phyloP scores from a whole-genome alignment of 1,140 invertebrate species.

The Platorchestia sp. region DNA sequence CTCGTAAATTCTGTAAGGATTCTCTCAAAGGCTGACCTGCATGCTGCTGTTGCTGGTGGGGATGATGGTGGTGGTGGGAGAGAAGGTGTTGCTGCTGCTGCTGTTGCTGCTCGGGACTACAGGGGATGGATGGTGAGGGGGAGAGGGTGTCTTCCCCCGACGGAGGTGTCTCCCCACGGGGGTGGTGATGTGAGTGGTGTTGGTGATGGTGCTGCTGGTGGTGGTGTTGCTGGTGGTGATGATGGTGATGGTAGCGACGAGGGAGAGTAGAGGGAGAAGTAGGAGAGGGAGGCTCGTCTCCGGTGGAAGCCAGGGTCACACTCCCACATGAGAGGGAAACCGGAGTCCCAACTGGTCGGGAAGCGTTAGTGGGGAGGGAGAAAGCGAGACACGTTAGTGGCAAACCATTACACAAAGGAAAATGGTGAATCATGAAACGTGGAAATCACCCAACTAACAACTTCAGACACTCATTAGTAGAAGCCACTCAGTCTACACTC shows the following conservation, averaged over 20 bases:
- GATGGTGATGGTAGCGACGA: conserved; percentile 63
- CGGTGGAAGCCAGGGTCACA: conserved; percentile 75
- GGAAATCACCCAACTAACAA: not conserved
- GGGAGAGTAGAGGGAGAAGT: conserved; percentile 68
- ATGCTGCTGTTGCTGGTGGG: not conserved
- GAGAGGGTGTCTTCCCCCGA: conserved; percentile 68
- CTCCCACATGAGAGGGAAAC: conserved; percentile 77
- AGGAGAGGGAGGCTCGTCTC: conserved; percentile 66
- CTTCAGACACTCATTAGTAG: not conserved
- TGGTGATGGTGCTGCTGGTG: conserved; percentile 64
- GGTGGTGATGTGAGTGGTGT: conserved; percentile 67
- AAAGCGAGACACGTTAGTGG: not conserved
- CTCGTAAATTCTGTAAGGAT: conserved; percentile 7
- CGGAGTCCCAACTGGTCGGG: conserved; percentile 69
- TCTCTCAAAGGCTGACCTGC: conserved; percentile 59
- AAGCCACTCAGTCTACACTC: not conserved
- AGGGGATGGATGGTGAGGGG: conserved; percentile 69
- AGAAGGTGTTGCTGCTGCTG: conserved; percentile 60
- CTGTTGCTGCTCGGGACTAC: conserved; percentile 69
- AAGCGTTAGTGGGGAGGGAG: conserved; percentile 2
- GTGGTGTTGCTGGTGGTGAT: conserved; percentile 11
- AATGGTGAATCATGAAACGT: not conserved
- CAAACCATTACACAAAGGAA: not conserved
- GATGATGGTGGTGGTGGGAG: conserved; percentile 58
- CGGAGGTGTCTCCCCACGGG: conserved; percentile 66